Conservation (phyloP, 2,888 invertebrate genomes). For the Tanypteryx hageni region DNA sequence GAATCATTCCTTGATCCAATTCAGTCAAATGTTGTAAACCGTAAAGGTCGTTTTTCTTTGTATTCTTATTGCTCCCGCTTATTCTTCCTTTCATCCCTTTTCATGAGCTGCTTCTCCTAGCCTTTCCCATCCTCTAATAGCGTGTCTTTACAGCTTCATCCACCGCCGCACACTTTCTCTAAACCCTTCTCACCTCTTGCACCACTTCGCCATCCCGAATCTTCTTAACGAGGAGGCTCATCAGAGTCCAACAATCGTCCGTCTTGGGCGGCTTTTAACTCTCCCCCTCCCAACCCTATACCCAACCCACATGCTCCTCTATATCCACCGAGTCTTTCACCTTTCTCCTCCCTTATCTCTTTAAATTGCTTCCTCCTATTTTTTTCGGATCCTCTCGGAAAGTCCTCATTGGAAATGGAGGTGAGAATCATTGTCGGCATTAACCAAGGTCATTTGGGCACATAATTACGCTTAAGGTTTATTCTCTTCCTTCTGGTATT, state of each 20-base stretch:
- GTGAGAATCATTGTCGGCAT: not conserved
- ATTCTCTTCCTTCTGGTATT: not conserved
- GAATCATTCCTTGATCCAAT: no score
- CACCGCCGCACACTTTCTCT: not conserved
- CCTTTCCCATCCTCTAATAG: not conserved
- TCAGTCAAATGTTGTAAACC: no score
- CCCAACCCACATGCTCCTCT: not conserved
- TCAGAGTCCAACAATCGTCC: constrained; percentile 15
- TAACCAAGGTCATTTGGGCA: not conserved
- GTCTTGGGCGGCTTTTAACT: constrained; percentile 2
- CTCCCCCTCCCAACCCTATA: not conserved
- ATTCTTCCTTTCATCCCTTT: not conserved
- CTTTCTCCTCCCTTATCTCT: not conserved
- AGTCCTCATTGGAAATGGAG: not conserved
- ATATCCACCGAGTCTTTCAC: not conserved
- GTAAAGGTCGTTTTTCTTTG: no score
- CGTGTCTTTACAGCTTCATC: not conserved
- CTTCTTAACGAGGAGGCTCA: constrained; percentile 16
- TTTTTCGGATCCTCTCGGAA: not conserved
- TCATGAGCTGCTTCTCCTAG: not conserved
- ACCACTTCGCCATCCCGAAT: not conserved
- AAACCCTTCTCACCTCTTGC: not conserved
- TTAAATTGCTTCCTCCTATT: not conserved
- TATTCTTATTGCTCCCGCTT: no score
- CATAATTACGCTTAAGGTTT: not conserved